These are phyloP conservation scores for Eledone cirrhosa DNA, from an alignment of 2,888 invertebrate genomes.

Conservation along the genomic window DNA sequence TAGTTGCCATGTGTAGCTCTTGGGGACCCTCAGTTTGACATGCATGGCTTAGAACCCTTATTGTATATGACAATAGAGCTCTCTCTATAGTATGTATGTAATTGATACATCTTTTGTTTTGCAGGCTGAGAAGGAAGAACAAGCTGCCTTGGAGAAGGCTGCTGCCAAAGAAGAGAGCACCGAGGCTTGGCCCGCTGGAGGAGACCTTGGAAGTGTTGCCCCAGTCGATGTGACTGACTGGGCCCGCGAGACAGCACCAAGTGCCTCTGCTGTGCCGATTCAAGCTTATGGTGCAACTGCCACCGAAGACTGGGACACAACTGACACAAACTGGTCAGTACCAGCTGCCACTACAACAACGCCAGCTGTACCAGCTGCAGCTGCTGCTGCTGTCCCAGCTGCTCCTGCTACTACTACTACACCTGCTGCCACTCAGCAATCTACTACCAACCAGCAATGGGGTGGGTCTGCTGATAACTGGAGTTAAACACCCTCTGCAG, in stretches of 20 bases:
- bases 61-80: no score
- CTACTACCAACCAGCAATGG: constrained; percentile 45
- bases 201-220: constrained; percentile 15
- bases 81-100: neutral
- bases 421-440: constrained; percentile 50
- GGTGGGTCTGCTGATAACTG: constrained; percentile 56
- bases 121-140: constrained; percentile 91
- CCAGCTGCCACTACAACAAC: constrained; percentile 27
- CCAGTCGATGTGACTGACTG: constrained; percentile 56
- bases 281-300: constrained; percentile 39
- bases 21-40: no score
- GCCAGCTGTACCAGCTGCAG: constrained; percentile 36
- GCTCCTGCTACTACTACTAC: constrained; percentile 45
- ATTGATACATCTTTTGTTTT: constrained; percentile 31
- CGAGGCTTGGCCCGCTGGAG: constrained; percentile 1
- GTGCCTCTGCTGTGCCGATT: constrained; percentile 42
- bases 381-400: constrained; percentile 37
- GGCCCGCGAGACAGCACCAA: constrained; percentile 56
- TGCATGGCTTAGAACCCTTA: no score
- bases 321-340: constrained; percentile 53
- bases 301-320: constrained; percentile 50
- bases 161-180: constrained; percentile 47
- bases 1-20: no score
- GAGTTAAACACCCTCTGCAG: constrained; percentile 37
- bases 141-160: constrained; percentile 66